phyloP scores from a whole-genome alignment of 2,797 vertebrate species.

The Spondyliosoma cantharus region DNA sequence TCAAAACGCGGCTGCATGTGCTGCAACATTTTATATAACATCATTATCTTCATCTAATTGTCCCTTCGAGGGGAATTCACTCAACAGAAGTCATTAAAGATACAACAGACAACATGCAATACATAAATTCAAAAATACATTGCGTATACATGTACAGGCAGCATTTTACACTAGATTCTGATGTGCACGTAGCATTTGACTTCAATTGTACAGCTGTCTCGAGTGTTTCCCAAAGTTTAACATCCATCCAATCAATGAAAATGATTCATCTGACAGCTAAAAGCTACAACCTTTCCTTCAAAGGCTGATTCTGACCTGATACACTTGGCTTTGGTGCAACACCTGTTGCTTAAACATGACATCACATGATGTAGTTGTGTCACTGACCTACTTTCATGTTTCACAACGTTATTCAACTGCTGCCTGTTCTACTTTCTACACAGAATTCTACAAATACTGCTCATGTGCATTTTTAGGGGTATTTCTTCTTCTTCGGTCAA shows the following conservation, averaged over 20 bases:
- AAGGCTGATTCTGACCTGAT: not conserved
- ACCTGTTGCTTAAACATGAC: conserved; percentile 1
- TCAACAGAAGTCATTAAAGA: not conserved
- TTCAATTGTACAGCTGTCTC: not conserved
- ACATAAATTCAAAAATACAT: not conserved
- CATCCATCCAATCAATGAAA: not conserved
- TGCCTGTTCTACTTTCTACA: too few relatives aligned
- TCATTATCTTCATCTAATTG: not conserved
- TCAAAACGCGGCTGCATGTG: not conserved
- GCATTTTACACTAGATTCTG: not conserved
- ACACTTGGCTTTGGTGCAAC: not conserved
- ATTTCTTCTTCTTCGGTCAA: too few relatives aligned
- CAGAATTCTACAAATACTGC: too few relatives aligned
- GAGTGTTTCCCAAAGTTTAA: not conserved
- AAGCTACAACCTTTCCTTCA: not conserved
- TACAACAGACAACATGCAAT: conserved; percentile 11
- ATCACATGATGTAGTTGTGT: not conserved
- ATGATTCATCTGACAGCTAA: not conserved
- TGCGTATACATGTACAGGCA: too few relatives aligned
- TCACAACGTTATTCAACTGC: not conserved
- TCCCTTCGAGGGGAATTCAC: not conserved
- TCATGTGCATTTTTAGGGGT: too few relatives aligned
- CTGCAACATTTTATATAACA: not conserved
- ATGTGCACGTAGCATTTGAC: not conserved
- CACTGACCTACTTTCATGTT: not conserved